Evolutionary conservation across 2,797 vertebrate species (phyloP), one percentile per base, ranked within the genome.

Genomic region (Adelosebastes latens): DNA sequence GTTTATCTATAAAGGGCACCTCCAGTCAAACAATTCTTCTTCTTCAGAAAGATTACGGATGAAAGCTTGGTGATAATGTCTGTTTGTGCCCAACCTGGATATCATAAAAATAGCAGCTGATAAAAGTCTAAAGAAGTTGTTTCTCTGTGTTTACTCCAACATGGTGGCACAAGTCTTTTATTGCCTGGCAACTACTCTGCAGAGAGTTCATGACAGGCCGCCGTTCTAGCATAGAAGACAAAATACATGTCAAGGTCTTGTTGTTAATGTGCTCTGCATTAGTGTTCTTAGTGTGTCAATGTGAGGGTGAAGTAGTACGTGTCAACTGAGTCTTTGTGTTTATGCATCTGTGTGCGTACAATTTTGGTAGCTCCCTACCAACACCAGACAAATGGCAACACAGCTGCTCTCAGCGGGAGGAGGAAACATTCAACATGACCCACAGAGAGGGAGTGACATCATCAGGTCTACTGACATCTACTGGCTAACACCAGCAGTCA

Each of bases 341-440:
- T 27, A 16, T 53, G 60, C 22, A 46, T 62, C 2, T 74, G 72
- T 14, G 69, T 68, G 73, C 46, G 53, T 34, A 60, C 46, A 80
- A 53, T 66, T 53, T 68, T 42, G 53, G 46, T 55, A 70, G 78
- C 64, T 52, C 46, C 14, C 46, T 71, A 60, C 66, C 63, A 78
- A 76, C 56, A 61, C 34, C 25, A 80, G 75, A 84, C 74, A 88
- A 89, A 89, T 84, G 80, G 85, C 62, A 83, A 75, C 79, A 80
- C 87, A 91, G 88, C 87, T 92, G 86, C 70, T 87, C 66, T 3
- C 85, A 87, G 81, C 79, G 60, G 66, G 82, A 83, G 39, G 53
- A 79, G 83, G 78, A 81, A 80, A 79, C 55, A 46, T 64, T 83
- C 60, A 53, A 85, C 84, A 82, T 46, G 25, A 79, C 49, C 61